phyloP scores from a whole-genome alignment of 1,140 invertebrate species.

The Eupeodes corollae region DNA sequence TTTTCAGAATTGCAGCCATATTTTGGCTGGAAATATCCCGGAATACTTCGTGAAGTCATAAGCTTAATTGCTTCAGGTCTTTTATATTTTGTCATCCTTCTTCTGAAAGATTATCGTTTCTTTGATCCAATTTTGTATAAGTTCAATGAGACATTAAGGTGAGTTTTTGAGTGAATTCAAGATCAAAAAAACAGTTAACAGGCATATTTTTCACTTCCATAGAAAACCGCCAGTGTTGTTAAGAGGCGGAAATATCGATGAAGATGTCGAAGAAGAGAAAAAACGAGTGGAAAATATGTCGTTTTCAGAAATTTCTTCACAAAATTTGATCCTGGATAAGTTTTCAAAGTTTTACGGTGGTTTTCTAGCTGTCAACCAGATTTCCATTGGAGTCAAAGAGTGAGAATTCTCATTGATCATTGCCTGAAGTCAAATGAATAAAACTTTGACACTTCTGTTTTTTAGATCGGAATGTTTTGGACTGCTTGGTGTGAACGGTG shows the following conservation, averaged over 20 bases:
- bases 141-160: neutral
- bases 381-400: constrained; percentile 42
- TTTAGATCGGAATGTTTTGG: constrained; percentile 66
- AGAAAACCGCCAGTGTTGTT: neutral
- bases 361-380: constrained; percentile 49
- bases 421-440: neutral
- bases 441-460: neutral
- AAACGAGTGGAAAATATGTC: neutral
- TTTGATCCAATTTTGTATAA: neutral
- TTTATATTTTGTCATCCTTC: neutral
- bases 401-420: constrained; percentile 1
- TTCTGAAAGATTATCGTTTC: neutral
- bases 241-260: neutral
- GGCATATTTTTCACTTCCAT: neutral
- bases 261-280: neutral
- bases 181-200: neutral
- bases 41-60: neutral
- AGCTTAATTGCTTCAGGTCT: neutral
- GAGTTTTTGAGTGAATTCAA: neutral
- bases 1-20: neutral
- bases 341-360: constrained; percentile 50
- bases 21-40: neutral
- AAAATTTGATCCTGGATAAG: constrained; percentile 21
- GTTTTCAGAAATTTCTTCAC: neutral
- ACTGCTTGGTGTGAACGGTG: constrained; percentile 75